Conservation (phyloP, 2,888 invertebrate species). For the Cybosia mesomella region DNA sequence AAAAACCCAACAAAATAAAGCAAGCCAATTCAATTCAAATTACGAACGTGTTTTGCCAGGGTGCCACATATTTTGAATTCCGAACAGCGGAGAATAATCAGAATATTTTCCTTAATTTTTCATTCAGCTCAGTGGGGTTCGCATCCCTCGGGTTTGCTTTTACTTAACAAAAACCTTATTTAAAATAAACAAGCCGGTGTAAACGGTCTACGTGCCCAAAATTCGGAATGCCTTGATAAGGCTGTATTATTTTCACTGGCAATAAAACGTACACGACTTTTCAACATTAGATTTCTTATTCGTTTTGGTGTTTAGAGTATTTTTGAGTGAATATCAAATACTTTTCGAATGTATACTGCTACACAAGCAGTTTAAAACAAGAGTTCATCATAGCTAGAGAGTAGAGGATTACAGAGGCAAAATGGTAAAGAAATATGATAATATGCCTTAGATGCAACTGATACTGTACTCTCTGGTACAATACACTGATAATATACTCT, state of each 20-base stretch:
- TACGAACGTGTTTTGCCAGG: slow-evolving; percentile 32
- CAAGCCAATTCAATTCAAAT: slow-evolving; percentile 37
- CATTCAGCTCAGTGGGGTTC: slow-evolving; percentile 72
- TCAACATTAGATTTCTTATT: slow-evolving; percentile 30
- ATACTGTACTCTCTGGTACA: too few species aligned
- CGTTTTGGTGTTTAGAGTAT: slow-evolving; percentile 14
- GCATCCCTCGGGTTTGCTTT: slow-evolving; percentile 77
- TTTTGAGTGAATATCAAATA: neutral
- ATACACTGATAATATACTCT: too few species aligned
- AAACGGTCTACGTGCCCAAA: slow-evolving; percentile 80
- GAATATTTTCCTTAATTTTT: slow-evolving; percentile 80
- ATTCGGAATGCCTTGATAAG: slow-evolving; percentile 72
- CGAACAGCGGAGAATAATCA: slow-evolving; percentile 58
- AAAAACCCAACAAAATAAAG: slow-evolving; percentile 25
- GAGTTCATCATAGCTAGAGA: too few species aligned
- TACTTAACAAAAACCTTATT: slow-evolving; percentile 83
- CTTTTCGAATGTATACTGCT: too few species aligned
- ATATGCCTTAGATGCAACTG: too few species aligned
- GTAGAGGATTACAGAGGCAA: too few species aligned
- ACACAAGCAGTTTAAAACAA: too few species aligned
- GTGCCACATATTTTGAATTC: slow-evolving; percentile 55
- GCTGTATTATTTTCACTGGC: slow-evolving; percentile 74
- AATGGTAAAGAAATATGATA: too few species aligned
- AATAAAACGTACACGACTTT: slow-evolving; percentile 66
- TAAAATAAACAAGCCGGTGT: slow-evolving; percentile 84